A percentile compares a stretch with the other conserved stretches of the same genome.
These are phyloP conservation scores for Agrotis ipsilon DNA, from an alignment of 2,888 invertebrate species.

Conservation along the genomic window DNA sequence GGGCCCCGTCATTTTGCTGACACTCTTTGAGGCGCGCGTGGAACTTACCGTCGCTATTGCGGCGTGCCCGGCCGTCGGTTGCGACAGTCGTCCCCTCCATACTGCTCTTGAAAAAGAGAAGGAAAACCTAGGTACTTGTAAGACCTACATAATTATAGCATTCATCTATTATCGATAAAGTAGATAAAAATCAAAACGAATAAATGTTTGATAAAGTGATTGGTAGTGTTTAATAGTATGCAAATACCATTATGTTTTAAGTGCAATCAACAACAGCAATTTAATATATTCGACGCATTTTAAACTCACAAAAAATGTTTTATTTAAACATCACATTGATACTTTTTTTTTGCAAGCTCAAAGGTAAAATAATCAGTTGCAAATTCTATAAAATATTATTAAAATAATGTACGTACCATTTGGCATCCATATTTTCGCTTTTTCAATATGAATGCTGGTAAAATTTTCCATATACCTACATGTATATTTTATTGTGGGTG, in stretches of 20 bases:
- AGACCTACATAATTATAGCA: no score
- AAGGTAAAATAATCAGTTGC: background rate
- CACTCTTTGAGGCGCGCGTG: no score
- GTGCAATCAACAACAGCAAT: background rate
- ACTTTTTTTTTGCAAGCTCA: background rate
- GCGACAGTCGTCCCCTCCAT: no score
- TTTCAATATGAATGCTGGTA: background rate
- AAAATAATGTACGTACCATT: background rate
- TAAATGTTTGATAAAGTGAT: background rate
- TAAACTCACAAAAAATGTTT: conserved; percentile 1
- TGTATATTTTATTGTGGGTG: conserved; percentile 20
- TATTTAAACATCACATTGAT: background rate
- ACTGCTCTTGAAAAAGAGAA: no score
- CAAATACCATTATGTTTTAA: background rate
- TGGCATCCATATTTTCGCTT: conserved; percentile 13
- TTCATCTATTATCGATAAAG: no score
- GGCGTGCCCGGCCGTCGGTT: no score
- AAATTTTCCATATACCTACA: conserved; percentile 26
- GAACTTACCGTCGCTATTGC: no score
- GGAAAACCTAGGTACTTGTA: no score
- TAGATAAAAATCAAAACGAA: no score
- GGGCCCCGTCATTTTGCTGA: no score
- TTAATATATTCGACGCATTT: background rate
- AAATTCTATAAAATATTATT: background rate
- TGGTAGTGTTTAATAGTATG: background rate